Evolutionary conservation across 1,140 invertebrate species (phyloP), one percentile per base, ranked within the genome.

Genomic region (Drosophila kohkoa): DNA sequence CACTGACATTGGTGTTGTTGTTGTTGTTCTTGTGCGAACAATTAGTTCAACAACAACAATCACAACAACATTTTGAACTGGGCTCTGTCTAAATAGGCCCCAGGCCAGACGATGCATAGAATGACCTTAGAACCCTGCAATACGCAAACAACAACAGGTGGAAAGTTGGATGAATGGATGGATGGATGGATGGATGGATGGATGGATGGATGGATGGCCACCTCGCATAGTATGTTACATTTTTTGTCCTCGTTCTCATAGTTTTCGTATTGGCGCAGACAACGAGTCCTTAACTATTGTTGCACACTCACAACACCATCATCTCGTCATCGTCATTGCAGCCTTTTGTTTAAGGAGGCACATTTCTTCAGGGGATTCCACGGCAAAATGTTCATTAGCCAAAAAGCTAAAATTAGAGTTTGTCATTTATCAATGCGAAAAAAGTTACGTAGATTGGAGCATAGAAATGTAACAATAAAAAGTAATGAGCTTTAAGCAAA

Each of bases 1-100:
- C 79, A 64, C 49, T 82, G 79, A 35, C 69, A 75, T 81, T 81
- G 79, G 62, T 60, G 51, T 63, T 25, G 20, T 3, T 82, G 60
- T 59, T 25, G 20, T 25, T 25, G 20, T 68, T 73, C 41, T 63
- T 82, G 64, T 67, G 64, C 57, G 38, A 57, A 58, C 55, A 73
- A 73, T 73, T 73, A 70, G 70, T 41, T 57, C 30, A n/a, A 57
- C 35, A 57, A 57, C 54, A 57, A 38, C 5, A 57, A 6, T 13
- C 3, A 38, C 52, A 55, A 38, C 52, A 38, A 16, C 28, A 13
- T 3, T 16, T 48, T 48, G 11, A 48, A 66, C 69, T 65, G 38
- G n/a, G n/a, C 41, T 38, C 68, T 64, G 49, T 48, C 57, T 32
- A 59, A 73, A 52, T 28, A 66, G 28, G 45, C 63, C 38, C 38